Base-by-base conservation (phyloP, 2,888 invertebrate species). In the Taphrorychus bicolor region DNA sequence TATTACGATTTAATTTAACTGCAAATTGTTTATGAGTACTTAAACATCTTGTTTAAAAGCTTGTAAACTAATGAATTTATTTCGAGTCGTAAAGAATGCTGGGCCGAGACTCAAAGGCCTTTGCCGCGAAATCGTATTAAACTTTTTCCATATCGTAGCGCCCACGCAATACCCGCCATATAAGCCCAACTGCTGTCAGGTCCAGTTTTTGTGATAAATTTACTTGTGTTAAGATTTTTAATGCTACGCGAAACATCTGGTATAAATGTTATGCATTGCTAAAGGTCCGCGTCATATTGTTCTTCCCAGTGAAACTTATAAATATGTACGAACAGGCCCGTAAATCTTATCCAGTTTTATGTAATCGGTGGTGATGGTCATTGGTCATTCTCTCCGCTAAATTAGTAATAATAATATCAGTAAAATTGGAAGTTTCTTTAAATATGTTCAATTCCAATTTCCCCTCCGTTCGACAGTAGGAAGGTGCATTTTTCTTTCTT, bases 131-230 rank as follows among this genome's bases (percentile, higher is more conserved):
- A 42, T 54, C 53, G 61, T 54, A 61, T 42, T 54, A 61, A 16
- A 45, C 41, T 61, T 61, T 61, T 61, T 59, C 60, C 53, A 42
- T 54, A 45, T 54, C 56, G 41, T 56, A 18, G 32, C 61, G 53
- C 61, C 61, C 21, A 61, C 61, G 24, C 56, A 41, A 17, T 18
- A 21, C 51, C 51, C 23, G 16, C 61, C 61, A 61, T 61, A 61
- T 61, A 61, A 61, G 61, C 14, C 42, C 53, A 61, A 53, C 14
- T 16, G 54, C 61, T 61, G 61, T 61, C 61, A 53, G 45, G 61
- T 53, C 61, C n/a, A 45, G 53, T 61, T 61, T 61, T 61, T 54
- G 18, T 54, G 24, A 54, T 42, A 45, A 61, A 61, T 42, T 61
- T 53, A 22, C 40, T 53, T 54, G 61, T 17, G 53, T 19, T 40